These are phyloP conservation scores for Cyclophora albipunctata DNA, from an alignment of 2,888 invertebrate species.

Conservation along the genomic window DNA sequence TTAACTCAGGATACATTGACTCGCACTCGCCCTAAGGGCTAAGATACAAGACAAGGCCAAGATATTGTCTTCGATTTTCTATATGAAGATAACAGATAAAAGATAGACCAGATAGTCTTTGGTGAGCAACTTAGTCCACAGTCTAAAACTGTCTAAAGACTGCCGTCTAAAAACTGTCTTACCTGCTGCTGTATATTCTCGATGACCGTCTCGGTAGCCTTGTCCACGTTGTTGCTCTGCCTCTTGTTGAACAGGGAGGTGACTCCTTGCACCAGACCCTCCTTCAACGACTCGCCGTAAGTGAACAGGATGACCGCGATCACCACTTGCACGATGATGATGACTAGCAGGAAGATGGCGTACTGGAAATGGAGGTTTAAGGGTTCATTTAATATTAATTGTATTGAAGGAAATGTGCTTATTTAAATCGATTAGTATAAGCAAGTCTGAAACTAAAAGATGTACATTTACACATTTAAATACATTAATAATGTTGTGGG, in stretches of 20 bases:
- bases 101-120: too few relatives aligned
- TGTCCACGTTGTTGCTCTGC: constrained; percentile 27
- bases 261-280: constrained; percentile 59
- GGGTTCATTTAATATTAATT: background rate
- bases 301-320: constrained; percentile 80
- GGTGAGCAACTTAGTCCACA: too few relatives aligned
- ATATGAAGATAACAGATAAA: too few relatives aligned
- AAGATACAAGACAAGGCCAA: too few relatives aligned
- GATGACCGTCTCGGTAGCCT: constrained; percentile 71
- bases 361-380: constrained; percentile 75
- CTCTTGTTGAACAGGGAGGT: constrained; percentile 41
- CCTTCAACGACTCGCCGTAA: constrained; percentile 72
- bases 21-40: too few relatives aligned
- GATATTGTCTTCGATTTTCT: too few relatives aligned
- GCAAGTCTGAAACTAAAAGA: too few relatives aligned
- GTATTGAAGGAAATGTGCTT: background rate
- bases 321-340: constrained; percentile 83
- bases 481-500: too few relatives aligned
- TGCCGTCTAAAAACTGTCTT: constrained; percentile 5
- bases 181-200: constrained; percentile 79
- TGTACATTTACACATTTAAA: too few relatives aligned
- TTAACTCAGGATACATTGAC: too few relatives aligned
- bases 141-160: too few relatives aligned
- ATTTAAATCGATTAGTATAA: background rate
- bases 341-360: constrained; percentile 80